Conservation (phyloP, 2,888 invertebrate genomes). For the Ramazzottius varieornatus region DNA sequence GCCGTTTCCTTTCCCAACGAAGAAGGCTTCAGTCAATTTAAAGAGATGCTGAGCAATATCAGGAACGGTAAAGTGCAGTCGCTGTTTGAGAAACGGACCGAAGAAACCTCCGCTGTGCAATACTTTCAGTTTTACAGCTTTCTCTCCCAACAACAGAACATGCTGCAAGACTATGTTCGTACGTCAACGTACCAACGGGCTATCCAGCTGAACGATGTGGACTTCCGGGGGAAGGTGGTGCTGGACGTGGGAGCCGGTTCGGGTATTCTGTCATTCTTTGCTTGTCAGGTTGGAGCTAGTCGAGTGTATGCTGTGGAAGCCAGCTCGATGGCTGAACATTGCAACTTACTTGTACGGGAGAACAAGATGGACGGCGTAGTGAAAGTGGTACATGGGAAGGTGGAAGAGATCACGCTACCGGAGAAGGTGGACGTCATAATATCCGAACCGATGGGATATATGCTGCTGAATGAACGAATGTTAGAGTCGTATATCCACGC, state of each 20-base stretch:
- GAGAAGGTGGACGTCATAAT: slow-evolving; percentile 88
- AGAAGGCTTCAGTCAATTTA: background rate
- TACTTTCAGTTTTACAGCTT: slow-evolving; percentile 72
- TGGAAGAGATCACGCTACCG: slow-evolving; percentile 84
- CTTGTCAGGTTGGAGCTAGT: slow-evolving; percentile 80
- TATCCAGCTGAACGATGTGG: slow-evolving; percentile 65
- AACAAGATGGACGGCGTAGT: slow-evolving; percentile 68
- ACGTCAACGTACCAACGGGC: slow-evolving; percentile 95
- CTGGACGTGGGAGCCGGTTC: slow-evolving; percentile 43
- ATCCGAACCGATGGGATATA: slow-evolving; percentile 99
- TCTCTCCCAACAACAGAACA: slow-evolving; percentile 94
- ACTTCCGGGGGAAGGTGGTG: slow-evolving; percentile 41
- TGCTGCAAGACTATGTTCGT: slow-evolving; percentile 97
- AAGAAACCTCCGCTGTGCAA: slow-evolving; percentile 89
- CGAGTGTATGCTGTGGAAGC: slow-evolving; percentile 98
- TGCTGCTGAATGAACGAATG: slow-evolving; percentile 97
- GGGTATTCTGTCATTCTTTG: slow-evolving; percentile 92
- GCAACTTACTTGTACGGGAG: slow-evolving; percentile 49
- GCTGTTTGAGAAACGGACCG: slow-evolving; percentile 77
- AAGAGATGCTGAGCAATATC: background rate
- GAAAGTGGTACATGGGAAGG: slow-evolving; percentile 79
- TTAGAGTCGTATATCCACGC: slow-evolving; percentile 92
- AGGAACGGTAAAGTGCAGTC: slow-evolving; percentile 27
- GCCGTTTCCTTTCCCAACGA: background rate
- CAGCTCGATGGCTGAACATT: slow-evolving; percentile 83